Conservation (phyloP, 2,888 invertebrate genomes). For the Adineta ricciae region DNA sequence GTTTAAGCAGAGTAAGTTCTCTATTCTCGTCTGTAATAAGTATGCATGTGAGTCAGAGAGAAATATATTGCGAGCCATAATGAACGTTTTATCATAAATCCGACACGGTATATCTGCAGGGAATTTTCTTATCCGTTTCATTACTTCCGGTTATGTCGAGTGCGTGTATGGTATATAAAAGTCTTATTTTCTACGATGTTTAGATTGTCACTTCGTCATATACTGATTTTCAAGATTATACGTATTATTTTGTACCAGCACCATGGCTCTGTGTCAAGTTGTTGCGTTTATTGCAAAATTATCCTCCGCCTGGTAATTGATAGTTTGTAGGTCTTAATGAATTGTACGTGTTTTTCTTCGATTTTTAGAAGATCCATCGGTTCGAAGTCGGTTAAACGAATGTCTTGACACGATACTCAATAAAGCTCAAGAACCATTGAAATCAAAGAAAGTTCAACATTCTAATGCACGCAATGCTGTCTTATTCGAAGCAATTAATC, state of each 20-base stretch:
- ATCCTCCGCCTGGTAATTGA: slow-evolving; percentile 57
- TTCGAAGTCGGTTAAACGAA: slow-evolving; percentile 85
- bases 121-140: too few species aligned
- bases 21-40: too few species aligned
- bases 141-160: not conserved
- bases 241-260: slow-evolving; percentile 99
- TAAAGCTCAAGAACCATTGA: slow-evolving; percentile 69
- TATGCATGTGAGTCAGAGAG: too few species aligned
- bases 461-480: slow-evolving; percentile 99
- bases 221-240: slow-evolving; percentile 97
- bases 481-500: slow-evolving; percentile 94
- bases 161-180: not conserved
- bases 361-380: slow-evolving; percentile 71
- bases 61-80: too few species aligned
- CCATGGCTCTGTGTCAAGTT: slow-evolving; percentile 98
- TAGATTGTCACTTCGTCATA: slow-evolving; percentile 95
- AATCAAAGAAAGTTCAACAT: slow-evolving; percentile 99
- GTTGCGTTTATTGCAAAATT: slow-evolving; percentile 85
- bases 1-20: slow-evolving; percentile 55
- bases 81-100: too few species aligned
- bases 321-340: not conserved
- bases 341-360: too few species aligned
- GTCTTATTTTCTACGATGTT: slow-evolving; percentile 39
- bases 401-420: slow-evolving; percentile 94
- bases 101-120: too few species aligned